Evolutionary conservation across 1,140 invertebrate genomes (phyloP), one percentile per base, ranked within the genome.

Genomic region (Camponotus vicinus): DNA sequence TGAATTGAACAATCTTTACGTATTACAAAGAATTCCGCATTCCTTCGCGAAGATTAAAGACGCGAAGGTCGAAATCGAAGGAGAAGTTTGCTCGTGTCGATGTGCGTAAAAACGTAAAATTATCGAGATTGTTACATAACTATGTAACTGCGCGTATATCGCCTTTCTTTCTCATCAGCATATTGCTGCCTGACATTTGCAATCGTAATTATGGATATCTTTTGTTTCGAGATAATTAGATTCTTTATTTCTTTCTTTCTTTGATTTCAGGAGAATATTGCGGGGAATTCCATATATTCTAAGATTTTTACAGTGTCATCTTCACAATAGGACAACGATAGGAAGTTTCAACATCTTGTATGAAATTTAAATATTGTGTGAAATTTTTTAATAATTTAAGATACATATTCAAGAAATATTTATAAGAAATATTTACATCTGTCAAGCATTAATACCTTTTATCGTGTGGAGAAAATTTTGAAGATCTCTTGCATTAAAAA

Each of bases 161-260:
- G 66, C 55, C 37, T 82, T 82, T 73, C 45, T 52, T 9, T 27
- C 45, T 59, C 34, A 15, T 45, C 27, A 3, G 1, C 21, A 18
- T 21, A 32, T 37, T 5, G 18, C n/a, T n/a, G 64, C 11, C 18
- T 67, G 3, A 79, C 45, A 67, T 67, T 67, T 52, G n/a, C 32
- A 32, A 49, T 49, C 45, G 18, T 49, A 32, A 67, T 69, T 69
- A 77, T 4, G 27, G 37, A 40, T 13, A 59, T 42, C 18, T 45
- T 71, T 82, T 61, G 11, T 59, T 82, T 45, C 40, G 18, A 59
- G 37, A 82, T 49, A 82, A 79, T 79, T 21, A 21, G 27, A 55
- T 34, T 55, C 18, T 18, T 7, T 57, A n/a, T 69, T 40, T 52
- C 3, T 52, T 52, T 52, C 13, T 52, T 18, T 52, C 2, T 69